A percentile compares a stretch with the other conserved stretches of the same genome.
These are phyloP conservation scores for Acomys russatus DNA, from an alignment of 2,797 vertebrate genomes.

Conservation along the genomic window DNA sequence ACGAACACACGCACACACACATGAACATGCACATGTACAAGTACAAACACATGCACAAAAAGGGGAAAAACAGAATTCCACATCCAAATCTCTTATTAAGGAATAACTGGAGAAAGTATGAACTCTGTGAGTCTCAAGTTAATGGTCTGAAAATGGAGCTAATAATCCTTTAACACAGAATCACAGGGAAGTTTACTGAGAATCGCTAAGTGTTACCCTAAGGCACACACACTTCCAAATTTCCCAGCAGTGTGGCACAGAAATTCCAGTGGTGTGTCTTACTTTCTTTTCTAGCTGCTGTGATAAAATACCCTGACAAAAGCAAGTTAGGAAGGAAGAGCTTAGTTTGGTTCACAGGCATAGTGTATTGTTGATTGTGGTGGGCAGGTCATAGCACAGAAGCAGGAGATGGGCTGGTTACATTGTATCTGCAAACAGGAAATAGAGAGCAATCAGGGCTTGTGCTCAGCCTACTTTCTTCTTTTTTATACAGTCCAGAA, in stretches of 20 bases:
- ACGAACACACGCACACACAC: neutral
- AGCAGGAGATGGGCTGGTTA: neutral
- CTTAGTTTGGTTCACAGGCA: neutral
- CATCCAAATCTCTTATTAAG: neutral
- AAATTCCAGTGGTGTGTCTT: neutral
- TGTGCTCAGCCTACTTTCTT: neutral
- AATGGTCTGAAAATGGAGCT: neutral
- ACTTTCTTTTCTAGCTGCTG: neutral
- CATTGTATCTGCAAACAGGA: neutral
- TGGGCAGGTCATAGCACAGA: neutral
- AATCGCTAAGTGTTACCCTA: neutral
- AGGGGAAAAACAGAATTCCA: neutral
- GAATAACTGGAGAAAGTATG: neutral
- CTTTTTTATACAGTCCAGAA: neutral
- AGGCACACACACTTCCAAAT: neutral
- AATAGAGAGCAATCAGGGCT: neutral
- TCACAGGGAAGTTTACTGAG: neutral
- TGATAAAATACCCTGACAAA: neutral
- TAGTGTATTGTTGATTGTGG: neutral
- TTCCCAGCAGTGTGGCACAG: neutral
- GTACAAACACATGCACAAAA: neutral
- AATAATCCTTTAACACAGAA: neutral
- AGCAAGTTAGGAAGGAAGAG: no score
- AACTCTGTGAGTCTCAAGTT: neutral
- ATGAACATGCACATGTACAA: neutral